These are phyloP conservation scores for Labrus mixtus DNA, from an alignment of 2,113 vertebrate genomes.

Conservation along the genomic window DNA sequence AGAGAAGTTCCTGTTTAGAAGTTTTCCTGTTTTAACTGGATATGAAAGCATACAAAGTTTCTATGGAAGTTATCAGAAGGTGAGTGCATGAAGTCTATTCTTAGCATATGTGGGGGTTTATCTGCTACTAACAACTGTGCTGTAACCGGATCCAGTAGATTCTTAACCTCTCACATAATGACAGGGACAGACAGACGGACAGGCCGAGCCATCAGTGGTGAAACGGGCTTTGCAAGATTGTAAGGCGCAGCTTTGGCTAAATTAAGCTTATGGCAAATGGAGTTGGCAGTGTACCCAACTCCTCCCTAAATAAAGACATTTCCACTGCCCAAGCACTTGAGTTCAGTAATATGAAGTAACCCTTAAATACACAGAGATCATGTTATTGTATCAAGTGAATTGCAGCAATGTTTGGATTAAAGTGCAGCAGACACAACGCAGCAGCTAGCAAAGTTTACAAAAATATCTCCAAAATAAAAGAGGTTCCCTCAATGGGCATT, in stretches of 20 bases:
- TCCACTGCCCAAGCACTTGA: constrained; percentile 40
- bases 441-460: constrained; percentile 61
- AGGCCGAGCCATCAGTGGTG: constrained; percentile 2
- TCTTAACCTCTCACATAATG: constrained; percentile 55
- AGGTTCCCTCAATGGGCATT: constrained; percentile 36
- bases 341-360: constrained; percentile 18
- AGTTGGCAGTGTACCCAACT: constrained; percentile 57
- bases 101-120: constrained; percentile 42
- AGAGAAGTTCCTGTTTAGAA: constrained; percentile 8
- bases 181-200: constrained; percentile 11
- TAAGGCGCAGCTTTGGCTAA: constrained; percentile 77
- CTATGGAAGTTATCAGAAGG: constrained; percentile 52
- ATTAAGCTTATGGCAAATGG: constrained; percentile 61
- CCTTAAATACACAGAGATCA: constrained; percentile 18
- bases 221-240: constrained; percentile 60
- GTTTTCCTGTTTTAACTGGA: constrained; percentile 17
- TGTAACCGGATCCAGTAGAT: constrained; percentile 37
- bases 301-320: constrained; percentile 1
- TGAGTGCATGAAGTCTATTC: constrained; percentile 54
- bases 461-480: constrained; percentile 36
- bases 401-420: constrained; percentile 30
- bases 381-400: constrained; percentile 26
- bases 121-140: constrained; percentile 38
- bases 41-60: constrained; percentile 20
- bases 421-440: constrained; percentile 55